These are phyloP conservation scores for Chloropsis cyanopogon DNA, from an alignment of 2,113 vertebrate species.

Conservation along the genomic window DNA sequence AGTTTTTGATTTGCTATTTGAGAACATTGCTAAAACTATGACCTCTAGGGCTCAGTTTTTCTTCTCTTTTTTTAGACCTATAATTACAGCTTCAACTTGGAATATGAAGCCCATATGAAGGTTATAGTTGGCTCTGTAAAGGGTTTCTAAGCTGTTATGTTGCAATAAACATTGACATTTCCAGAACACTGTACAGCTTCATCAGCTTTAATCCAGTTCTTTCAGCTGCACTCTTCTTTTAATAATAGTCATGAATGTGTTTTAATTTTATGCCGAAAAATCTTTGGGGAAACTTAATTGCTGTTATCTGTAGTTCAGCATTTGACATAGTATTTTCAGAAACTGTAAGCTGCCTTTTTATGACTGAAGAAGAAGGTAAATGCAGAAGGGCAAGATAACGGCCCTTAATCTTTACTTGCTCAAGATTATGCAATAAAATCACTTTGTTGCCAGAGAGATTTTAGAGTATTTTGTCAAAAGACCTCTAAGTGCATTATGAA, in stretches of 20 bases:
- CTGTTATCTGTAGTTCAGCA: not conserved
- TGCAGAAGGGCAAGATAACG: not conserved
- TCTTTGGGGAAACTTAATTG: not conserved
- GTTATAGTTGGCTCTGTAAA: not conserved
- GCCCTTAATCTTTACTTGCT: not conserved
- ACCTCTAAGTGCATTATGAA: not conserved
- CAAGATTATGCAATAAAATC: not conserved
- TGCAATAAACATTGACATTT: conserved; percentile 20
- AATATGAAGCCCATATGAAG: not conserved
- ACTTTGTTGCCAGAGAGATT: not conserved
- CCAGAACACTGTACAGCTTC: not conserved
- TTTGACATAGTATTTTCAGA: not conserved
- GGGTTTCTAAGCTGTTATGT: not conserved
- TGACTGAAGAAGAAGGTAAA: not conserved
- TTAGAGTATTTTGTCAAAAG: not conserved
- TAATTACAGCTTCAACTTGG: not conserved
- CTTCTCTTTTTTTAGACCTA: not conserved
- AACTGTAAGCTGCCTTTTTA: not conserved
- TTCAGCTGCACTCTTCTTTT: not conserved
- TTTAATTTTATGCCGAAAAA: conserved; percentile 5
- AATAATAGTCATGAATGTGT: not conserved
- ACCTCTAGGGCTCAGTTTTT: not conserved
- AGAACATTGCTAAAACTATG: not conserved
- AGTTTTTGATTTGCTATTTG: not conserved
- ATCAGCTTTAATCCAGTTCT: not conserved